These are phyloP conservation scores for Zaprionus tsacasi DNA, from an alignment of 1,140 invertebrate species.

Conservation along the genomic window DNA sequence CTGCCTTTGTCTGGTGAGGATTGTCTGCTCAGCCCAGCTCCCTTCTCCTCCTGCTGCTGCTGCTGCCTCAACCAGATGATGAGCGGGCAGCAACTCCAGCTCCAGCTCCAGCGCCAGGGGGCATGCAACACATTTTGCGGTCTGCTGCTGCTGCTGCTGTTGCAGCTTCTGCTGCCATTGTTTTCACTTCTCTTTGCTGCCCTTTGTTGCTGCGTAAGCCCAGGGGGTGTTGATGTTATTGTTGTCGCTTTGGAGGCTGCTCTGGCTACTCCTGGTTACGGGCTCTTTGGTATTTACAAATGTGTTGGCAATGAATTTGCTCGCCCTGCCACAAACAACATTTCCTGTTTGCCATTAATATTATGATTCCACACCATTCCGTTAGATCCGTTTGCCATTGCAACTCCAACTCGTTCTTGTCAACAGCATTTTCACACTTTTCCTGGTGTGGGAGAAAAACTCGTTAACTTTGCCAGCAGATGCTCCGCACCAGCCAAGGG, in stretches of 20 bases:
- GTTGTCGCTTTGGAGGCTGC: slow-evolving; percentile 40
- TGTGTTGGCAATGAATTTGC: slow-evolving; percentile 75
- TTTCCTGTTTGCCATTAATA: slow-evolving; percentile 64
- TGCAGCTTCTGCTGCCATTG: slow-evolving; percentile 62
- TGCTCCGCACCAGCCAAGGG: slow-evolving; percentile 49
- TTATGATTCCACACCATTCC: slow-evolving; percentile 26
- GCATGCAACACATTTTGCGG: slow-evolving; percentile 79
- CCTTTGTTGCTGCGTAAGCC: slow-evolving; percentile 60
- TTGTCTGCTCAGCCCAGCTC: slow-evolving; percentile 55
- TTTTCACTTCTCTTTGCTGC: slow-evolving; percentile 44
- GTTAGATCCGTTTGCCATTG: slow-evolving; percentile 6
- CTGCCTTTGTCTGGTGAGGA: slow-evolving; percentile 51
- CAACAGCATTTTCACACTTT: slow-evolving; percentile 66
- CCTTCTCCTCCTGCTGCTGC: not conserved
- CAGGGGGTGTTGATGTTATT: slow-evolving; percentile 67
- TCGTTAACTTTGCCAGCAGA: slow-evolving; percentile 50
- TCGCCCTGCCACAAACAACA: slow-evolving; percentile 58
- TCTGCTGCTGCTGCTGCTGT: slow-evolving; percentile 48
- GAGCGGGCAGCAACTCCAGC: slow-evolving; percentile 28
- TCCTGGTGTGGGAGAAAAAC: slow-evolving; percentile 45
- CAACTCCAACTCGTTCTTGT: slow-evolving; percentile 34
- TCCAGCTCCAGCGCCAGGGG: slow-evolving; percentile 55
- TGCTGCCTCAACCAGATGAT: slow-evolving; percentile 24
- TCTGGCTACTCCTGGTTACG: slow-evolving; percentile 18
- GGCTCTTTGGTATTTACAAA: slow-evolving; percentile 48